A percentile compares a stretch with the other conserved stretches of the same genome.
Conservation (phyloP, 2,113 vertebrate species). For the Oxyruncus cristatus region DNA sequence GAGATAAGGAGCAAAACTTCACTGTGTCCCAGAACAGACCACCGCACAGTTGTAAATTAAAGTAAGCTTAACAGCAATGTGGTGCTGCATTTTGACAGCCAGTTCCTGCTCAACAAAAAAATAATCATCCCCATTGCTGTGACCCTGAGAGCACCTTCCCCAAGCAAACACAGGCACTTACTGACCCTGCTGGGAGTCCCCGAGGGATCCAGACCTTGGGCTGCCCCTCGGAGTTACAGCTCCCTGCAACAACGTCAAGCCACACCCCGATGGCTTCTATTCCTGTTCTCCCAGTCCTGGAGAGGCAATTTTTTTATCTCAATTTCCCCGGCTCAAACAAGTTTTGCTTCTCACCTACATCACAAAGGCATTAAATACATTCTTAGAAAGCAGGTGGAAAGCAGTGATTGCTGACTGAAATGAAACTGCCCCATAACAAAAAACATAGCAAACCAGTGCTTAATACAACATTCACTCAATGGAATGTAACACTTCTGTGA, state of each 20-base stretch:
- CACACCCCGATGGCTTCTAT: not conserved
- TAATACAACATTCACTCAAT: not conserved
- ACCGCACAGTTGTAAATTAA: not conserved
- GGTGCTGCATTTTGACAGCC: not conserved
- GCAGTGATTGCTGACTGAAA: not conserved
- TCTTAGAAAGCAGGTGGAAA: not conserved
- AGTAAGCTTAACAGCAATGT: not conserved
- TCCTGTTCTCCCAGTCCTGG: not conserved
- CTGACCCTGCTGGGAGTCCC: not conserved
- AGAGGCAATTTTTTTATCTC: not conserved
- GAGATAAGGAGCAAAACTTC: not conserved
- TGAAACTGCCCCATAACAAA: not conserved
- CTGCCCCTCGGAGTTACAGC: not conserved
- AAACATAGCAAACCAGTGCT: not conserved
- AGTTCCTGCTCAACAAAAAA: not conserved
- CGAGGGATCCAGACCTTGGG: not conserved
- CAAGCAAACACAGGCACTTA: not conserved
- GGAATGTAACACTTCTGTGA: not conserved
- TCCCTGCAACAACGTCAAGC: not conserved
- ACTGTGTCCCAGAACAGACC: not conserved
- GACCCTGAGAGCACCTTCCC: not conserved
- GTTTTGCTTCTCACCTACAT: not conserved
- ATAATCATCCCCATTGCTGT: not conserved
- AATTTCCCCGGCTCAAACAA: not conserved
- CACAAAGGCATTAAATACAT: constrained; percentile 12